phyloP scores from a whole-genome alignment of 64 coral and sea anemone genomes.

The Actinia equina region DNA sequence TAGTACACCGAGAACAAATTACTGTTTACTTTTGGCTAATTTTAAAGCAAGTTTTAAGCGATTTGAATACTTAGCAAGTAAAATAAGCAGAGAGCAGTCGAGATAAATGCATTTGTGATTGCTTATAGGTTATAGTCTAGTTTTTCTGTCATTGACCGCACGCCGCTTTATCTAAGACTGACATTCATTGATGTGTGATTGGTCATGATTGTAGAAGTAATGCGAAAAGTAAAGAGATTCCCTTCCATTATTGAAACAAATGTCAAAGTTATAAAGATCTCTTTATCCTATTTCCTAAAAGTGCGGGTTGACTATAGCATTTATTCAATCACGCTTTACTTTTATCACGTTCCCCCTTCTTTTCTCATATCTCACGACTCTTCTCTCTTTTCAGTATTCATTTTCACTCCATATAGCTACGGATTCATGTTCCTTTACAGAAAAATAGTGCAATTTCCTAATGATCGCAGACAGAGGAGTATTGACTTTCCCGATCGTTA shows the following conservation, averaged over 20 bases:
- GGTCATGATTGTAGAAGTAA: not conserved
- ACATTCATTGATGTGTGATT: not conserved
- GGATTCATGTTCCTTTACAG: not conserved
- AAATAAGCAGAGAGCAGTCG: not conserved
- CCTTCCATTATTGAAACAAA: not conserved
- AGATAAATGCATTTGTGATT: slow-evolving; percentile 4
- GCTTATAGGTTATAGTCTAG: not conserved
- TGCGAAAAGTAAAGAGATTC: slow-evolving; percentile 3
- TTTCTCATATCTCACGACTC: no score
- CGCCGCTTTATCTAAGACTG: not conserved
- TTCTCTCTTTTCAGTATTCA: not conserved
- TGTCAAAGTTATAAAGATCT: not conserved
- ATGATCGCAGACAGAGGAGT: not conserved
- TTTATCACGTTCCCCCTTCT: not conserved
- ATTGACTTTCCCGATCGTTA: not conserved
- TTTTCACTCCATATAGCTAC: not conserved
- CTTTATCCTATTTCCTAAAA: not conserved
- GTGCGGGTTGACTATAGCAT: not conserved
- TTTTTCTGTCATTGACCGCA: not conserved
- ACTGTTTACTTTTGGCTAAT: slow-evolving; percentile 9
- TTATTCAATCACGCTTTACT: not conserved
- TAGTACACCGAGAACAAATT: not conserved
- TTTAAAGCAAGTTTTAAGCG: not conserved
- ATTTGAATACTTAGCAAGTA: not conserved
- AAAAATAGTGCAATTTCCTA: not conserved